Conservation (phyloP, 2,113 vertebrate genomes). For the Sciurus niger region DNA sequence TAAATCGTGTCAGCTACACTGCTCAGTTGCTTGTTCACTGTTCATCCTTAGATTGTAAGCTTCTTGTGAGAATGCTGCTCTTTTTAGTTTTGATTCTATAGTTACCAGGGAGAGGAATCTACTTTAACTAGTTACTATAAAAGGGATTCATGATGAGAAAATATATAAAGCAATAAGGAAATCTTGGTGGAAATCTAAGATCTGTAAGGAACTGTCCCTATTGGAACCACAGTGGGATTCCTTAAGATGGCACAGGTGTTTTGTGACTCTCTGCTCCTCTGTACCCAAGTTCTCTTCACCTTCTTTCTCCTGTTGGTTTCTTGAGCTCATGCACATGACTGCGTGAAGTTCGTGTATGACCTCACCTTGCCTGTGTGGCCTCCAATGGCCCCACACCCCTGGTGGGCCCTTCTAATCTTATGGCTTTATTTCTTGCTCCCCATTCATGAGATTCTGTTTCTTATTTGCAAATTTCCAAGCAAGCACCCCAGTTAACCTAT, state of each 20-base stretch:
- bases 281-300: rapidly evolving
- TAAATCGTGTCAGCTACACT: background rate
- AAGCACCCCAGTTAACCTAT: background rate
- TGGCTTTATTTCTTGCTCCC: background rate
- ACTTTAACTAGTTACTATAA: background rate
- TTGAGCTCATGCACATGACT: background rate
- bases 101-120: background rate
- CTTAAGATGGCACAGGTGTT: no score
- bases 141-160: background rate
- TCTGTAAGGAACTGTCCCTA: background rate
- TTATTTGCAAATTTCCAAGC: background rate
- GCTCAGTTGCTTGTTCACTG: background rate
- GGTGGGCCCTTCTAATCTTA: background rate
- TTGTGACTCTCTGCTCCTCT: background rate
- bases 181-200: background rate
- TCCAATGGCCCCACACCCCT: background rate
- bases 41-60: background rate
- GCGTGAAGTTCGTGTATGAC: background rate
- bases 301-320: background rate
- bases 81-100: background rate
- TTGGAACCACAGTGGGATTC: background rate
- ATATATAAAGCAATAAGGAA: background rate
- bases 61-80: background rate
- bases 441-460: background rate
- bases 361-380: background rate